These are phyloP conservation scores for Eulemur mongoz DNA, from an alignment of 2,797 vertebrate genomes.

Conservation along the genomic window DNA sequence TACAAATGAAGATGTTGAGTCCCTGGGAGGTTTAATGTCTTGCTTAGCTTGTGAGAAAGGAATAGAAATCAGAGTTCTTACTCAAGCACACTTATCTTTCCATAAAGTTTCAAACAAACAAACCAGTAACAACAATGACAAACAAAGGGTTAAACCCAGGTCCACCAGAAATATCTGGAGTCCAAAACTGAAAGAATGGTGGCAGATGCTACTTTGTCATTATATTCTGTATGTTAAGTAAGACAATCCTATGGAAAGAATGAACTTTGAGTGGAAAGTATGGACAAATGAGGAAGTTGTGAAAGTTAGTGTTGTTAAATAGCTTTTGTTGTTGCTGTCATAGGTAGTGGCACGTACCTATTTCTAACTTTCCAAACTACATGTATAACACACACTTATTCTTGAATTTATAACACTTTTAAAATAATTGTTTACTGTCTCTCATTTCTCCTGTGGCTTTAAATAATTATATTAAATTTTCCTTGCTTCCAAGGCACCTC, in stretches of 20 bases:
- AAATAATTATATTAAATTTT: conserved; percentile 17
- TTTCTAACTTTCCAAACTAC: conserved; percentile 27
- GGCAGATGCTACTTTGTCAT: neutral
- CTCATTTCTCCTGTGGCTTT: neutral
- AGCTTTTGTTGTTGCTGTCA: neutral
- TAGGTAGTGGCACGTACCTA: neutral
- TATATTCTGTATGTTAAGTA: neutral
- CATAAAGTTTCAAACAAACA: neutral
- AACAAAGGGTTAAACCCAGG: neutral
- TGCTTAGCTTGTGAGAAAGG: conserved; percentile 29
- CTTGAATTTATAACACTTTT: conserved; percentile 33
- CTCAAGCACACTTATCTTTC: neutral
- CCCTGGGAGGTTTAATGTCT: neutral
- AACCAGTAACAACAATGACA: neutral
- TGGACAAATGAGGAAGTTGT: neutral
- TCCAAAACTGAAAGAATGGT: conserved; percentile 4
- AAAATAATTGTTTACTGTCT: conserved; percentile 45
- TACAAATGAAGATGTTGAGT: neutral
- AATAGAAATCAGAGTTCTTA: neutral
- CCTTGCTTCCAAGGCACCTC: neutral
- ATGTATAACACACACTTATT: neutral
- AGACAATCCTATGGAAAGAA: neutral
- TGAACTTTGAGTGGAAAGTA: neutral
- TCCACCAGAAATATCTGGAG: conserved; percentile 3
- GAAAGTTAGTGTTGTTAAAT: neutral